Evolutionary conservation across 2,113 vertebrate genomes (phyloP), one percentile per base, ranked within the genome.

Genomic region (Leuciscus idus): DNA sequence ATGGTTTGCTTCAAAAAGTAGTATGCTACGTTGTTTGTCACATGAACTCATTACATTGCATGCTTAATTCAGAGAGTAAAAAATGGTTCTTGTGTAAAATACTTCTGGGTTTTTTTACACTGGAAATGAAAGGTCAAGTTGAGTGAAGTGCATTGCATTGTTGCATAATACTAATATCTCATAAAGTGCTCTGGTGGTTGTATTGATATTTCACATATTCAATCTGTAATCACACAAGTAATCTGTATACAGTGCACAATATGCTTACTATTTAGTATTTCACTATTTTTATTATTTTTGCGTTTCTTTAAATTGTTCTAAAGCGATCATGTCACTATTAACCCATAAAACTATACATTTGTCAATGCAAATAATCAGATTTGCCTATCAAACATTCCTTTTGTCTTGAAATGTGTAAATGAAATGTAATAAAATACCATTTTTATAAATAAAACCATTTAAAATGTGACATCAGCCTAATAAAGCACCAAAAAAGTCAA

Each of bases 101-200:
- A 17, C 0, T 33, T 66, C 28, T 33, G 64, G 28, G 39, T 1
- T 36, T 36, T 68, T 19, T 68, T 68, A 36, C 66, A 36, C 30
- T 68, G 68, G 9, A 43, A 72, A 72, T 72, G 68, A 36, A 72
- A 72, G 39, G 33, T 68, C 64, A 66, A 33, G 28, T 66, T 66
- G 17, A 17, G 28, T 70, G 17, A 36, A 36, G 66, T 36, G 30
- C 30, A 72, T 4, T 39, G 33, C 9, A 70, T 19, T 21, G 30
- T 4, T 17, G 17, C 17, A 19, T 39, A 70, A 70, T 8, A 72
- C 21, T 72, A 19, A 21, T 39, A 21, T 70, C 33, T 70, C 3
- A 30, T 64, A 70, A 70, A 70, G 33, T 39, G 52, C 15, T 52
- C 15, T 52, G 4, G 15, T 52, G 17, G 15, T 5, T 26, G 26